These are phyloP conservation scores for Rallus limicola DNA, from an alignment of 2,113 vertebrate genomes.

Conservation along the genomic window DNA sequence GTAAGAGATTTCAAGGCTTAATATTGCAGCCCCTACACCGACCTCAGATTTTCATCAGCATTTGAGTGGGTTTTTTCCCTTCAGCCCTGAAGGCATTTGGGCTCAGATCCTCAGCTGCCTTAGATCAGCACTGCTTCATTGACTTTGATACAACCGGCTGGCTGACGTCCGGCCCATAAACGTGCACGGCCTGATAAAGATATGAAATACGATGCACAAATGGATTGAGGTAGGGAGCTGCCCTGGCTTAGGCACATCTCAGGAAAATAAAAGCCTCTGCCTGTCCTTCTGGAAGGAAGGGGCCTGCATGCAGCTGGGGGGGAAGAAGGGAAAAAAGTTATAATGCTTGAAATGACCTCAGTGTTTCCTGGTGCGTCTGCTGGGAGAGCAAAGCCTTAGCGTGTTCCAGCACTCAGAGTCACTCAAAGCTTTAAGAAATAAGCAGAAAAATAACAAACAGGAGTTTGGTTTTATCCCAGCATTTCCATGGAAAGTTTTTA, in stretches of 20 bases:
- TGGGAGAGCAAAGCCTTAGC: background rate
- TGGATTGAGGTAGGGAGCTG: background rate
- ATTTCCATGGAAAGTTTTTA: background rate
- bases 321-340: background rate
- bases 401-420: background rate
- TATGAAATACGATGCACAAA: background rate
- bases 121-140: background rate
- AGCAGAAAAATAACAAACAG: background rate
- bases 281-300: constrained; percentile 21
- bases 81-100: background rate
- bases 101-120: constrained; percentile 16
- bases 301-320: background rate
- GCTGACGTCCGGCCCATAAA: background rate
- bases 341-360: constrained; percentile 51
- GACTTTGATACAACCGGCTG: background rate
- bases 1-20: background rate
- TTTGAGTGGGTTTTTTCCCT: background rate
- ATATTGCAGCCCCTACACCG: background rate
- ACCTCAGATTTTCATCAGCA: background rate
- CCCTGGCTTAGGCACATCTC: background rate
- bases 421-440: background rate
- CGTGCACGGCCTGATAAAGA: background rate
- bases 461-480: background rate
- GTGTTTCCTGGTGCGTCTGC: constrained; percentile 34
- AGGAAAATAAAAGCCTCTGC: background rate